Base-by-base conservation (phyloP, 2,888 invertebrate species). In the Latheticus oryzae region DNA sequence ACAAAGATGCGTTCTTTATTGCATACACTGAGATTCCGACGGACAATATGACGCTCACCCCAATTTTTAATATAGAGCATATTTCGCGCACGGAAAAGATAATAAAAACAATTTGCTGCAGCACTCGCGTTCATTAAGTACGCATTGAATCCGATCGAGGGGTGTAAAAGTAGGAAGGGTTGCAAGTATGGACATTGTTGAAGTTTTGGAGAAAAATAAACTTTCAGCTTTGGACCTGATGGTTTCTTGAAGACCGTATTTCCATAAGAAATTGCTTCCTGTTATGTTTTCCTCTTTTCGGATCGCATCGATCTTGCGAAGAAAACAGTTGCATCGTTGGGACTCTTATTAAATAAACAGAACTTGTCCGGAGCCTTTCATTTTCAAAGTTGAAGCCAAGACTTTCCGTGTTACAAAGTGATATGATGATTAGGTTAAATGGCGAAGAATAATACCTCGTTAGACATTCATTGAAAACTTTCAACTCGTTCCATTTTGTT, bases 391-490 rank as follows among this genome's bases (percentile, higher is more conserved):
- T 47, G 7, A 38, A 57, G 60, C 58, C 61, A 58, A 66, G 67
- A 67, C 68, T 71, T 70, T 71, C 63, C 64, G 67, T 68, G 71
- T 74, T 72, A 77, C 76, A 75, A 76, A 77, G 74, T 77, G 78
- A 77, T 77, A 78, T 76, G 76, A 77, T 77, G 78, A 78, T 78
- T 77, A 74, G 75, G 77, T 78, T 78, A 76, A 78, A 78, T 77
- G 78, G 77, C 65, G 77, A 72, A 76, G 77, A 76, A 78, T 77
- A 78, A 78, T 76, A 75, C 76, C 76, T 78, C 77, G 76, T 78
- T 77, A 77, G 75, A 73, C 75, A 77, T 78, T 77, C 76, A 77
- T 77, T 77, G 76, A 77, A 77, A 77, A 76, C 73, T 76, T 76
- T 75, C 72, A 70, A 71, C 71, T 71, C 68, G 71, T 72, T 70